A percentile compares a stretch with the other conserved stretches of the same genome.
Conservation (phyloP, 2,888 invertebrate genomes). For the Scaptomyza reducta region DNA sequence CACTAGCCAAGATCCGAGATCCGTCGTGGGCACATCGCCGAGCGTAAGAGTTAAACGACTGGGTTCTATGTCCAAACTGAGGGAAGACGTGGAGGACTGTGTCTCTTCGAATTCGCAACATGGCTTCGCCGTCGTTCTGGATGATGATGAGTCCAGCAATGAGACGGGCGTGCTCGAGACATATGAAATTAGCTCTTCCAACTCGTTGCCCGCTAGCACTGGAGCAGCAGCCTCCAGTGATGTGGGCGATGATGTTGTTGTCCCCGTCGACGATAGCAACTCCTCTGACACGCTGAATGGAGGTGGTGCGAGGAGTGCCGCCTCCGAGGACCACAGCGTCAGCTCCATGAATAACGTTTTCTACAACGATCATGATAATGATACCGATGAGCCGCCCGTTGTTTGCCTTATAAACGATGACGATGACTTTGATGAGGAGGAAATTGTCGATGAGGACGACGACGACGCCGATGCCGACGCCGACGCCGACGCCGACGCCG, state of each 20-base stretch:
- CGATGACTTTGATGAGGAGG: constrained; percentile 71
- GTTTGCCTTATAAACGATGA: constrained; percentile 81
- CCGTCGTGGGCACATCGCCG: constrained; percentile 6
- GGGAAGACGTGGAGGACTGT: constrained; percentile 73
- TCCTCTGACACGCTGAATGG: constrained; percentile 77
- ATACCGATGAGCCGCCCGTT: constrained; percentile 62
- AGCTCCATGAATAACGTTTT: constrained; percentile 47
- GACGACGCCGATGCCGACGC: constrained; percentile 28
- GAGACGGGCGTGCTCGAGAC: constrained; percentile 74
- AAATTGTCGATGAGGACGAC: constrained; percentile 56
- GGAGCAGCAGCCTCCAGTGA: constrained; percentile 45
- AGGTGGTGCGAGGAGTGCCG: constrained; percentile 13
- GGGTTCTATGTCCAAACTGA: constrained; percentile 78
- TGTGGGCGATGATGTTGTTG: constrained; percentile 58
- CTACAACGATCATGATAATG: constrained; percentile 57
- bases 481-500: constrained; percentile 40
- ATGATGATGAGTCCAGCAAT: constrained; percentile 80
- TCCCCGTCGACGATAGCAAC: constrained; percentile 79
- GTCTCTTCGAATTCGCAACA: constrained; percentile 78
- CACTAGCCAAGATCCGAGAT: constrained; percentile 49
- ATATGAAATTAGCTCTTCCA: constrained; percentile 81
- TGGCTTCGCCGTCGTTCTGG: constrained; percentile 76
- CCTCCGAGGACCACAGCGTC: constrained; percentile 42
- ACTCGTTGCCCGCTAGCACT: constrained; percentile 70
- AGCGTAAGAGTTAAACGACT: constrained; percentile 24